These are phyloP conservation scores for Enhydra lutris DNA, from an alignment of 2,113 vertebrate species.

Conservation along the genomic window DNA sequence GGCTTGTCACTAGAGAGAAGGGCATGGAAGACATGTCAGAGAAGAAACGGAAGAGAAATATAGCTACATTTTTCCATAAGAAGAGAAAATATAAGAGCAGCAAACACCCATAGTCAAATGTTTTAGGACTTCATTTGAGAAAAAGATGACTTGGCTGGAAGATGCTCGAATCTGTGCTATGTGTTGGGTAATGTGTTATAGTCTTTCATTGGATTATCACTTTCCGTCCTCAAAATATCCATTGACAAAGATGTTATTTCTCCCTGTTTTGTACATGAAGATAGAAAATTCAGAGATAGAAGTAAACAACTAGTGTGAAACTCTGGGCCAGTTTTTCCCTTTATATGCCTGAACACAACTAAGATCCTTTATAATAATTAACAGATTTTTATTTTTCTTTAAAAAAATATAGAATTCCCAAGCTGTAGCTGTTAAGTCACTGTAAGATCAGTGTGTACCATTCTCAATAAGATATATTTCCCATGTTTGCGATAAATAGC, in stretches of 20 bases:
- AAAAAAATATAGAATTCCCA: not conserved
- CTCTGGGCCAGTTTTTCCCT: not conserved
- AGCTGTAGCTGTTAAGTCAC: not conserved
- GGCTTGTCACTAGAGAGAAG: not conserved
- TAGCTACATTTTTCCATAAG: not conserved
- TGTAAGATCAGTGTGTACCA: not conserved
- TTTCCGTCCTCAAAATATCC: not conserved
- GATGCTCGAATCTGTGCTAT: not conserved
- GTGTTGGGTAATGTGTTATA: not conserved
- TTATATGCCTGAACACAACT: not conserved
- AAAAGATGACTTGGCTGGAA: not conserved
- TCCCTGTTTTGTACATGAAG: not conserved
- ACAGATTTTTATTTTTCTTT: not conserved
- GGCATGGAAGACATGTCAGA: not conserved
- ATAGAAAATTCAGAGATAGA: not conserved
- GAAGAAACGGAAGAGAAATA: not conserved
- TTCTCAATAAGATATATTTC: not conserved
- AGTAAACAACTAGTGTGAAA: not conserved
- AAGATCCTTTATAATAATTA: not conserved
- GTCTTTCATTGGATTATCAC: not conserved
- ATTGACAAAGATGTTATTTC: not conserved
- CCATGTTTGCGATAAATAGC: not conserved
- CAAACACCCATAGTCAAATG: not conserved
- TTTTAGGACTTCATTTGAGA: not conserved
- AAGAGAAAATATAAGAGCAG: not conserved